These are phyloP conservation scores for Ceratotherium simum DNA, from an alignment of 2,113 vertebrate species.

Conservation along the genomic window DNA sequence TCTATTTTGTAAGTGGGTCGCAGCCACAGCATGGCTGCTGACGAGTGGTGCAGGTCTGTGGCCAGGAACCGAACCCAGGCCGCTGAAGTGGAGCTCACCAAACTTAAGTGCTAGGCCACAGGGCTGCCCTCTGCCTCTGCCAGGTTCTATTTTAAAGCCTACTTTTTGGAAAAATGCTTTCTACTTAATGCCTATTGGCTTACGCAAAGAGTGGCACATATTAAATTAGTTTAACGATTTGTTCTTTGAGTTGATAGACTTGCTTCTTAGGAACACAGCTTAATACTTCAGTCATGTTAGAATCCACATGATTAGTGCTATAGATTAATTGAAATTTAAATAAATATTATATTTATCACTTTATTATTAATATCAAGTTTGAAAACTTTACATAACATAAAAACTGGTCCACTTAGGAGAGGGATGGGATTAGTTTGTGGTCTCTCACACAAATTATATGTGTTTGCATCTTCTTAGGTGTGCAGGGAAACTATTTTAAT, in stretches of 20 bases:
- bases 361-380: not conserved
- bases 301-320: not conserved
- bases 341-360: not conserved
- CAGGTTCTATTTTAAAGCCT: conserved; percentile 50
- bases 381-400: not conserved
- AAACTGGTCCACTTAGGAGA: not conserved
- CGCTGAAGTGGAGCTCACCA: too few species aligned
- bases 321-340: not conserved
- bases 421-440: not conserved
- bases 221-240: conserved; percentile 4
- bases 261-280: not conserved
- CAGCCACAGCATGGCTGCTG: too few species aligned
- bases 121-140: too few species aligned
- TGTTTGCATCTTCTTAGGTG: not conserved
- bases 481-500: not conserved
- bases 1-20: too few species aligned
- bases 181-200: not conserved
- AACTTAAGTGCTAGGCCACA: too few species aligned
- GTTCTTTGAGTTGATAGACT: not conserved
- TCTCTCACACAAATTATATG: not conserved
- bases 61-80: too few species aligned
- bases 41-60: too few species aligned
- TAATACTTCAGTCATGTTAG: not conserved
- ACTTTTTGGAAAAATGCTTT: conserved; percentile 36
- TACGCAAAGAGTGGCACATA: not conserved